A percentile compares a stretch with the other conserved stretches of the same genome.
These are phyloP conservation scores for Pluvianellus socialis DNA, from an alignment of 2,113 vertebrate species.

Conservation along the genomic window DNA sequence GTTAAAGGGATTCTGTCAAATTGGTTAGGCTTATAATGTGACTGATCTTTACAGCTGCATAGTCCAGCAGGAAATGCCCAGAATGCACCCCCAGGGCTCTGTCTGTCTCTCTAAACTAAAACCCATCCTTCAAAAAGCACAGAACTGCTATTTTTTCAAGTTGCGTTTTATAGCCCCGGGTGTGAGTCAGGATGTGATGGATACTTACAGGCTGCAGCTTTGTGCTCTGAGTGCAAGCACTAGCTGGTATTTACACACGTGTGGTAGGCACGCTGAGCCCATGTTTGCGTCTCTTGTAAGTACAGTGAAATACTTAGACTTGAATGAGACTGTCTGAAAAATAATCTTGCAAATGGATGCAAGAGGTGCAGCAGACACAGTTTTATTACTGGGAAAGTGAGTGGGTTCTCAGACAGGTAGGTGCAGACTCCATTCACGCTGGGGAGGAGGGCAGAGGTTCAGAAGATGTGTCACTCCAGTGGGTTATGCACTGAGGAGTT, in stretches of 20 bases:
- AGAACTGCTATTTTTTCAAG: conserved; percentile 48
- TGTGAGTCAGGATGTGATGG: not conserved
- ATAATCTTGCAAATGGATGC: not conserved
- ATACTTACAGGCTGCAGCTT: not conserved
- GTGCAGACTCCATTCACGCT: not conserved
- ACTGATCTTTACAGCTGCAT: conserved; percentile 68
- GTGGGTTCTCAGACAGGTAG: not conserved
- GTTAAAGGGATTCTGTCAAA: conserved; percentile 64
- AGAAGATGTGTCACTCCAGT: not conserved
- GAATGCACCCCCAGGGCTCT: conserved; percentile 52
- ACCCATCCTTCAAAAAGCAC: conserved; percentile 67
- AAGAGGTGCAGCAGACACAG: not conserved
- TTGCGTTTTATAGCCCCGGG: not conserved
- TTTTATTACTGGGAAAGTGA: not conserved
- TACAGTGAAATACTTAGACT: not conserved
- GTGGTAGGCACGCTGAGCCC: not conserved
- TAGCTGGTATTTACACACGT: not conserved
- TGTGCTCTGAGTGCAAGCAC: not conserved
- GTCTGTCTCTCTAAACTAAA: conserved; percentile 71
- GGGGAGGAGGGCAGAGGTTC: not conserved
- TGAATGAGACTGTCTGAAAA: not conserved
- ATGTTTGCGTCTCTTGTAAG: not conserved
- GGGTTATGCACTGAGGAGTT: not conserved
- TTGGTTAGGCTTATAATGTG: conserved; percentile 51
- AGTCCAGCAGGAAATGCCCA: conserved; percentile 71